A percentile compares a stretch with the other conserved stretches of the same genome.
These are phyloP conservation scores for Micromesistius poutassou DNA, from an alignment of 2,797 vertebrate species.

Conservation along the genomic window DNA sequence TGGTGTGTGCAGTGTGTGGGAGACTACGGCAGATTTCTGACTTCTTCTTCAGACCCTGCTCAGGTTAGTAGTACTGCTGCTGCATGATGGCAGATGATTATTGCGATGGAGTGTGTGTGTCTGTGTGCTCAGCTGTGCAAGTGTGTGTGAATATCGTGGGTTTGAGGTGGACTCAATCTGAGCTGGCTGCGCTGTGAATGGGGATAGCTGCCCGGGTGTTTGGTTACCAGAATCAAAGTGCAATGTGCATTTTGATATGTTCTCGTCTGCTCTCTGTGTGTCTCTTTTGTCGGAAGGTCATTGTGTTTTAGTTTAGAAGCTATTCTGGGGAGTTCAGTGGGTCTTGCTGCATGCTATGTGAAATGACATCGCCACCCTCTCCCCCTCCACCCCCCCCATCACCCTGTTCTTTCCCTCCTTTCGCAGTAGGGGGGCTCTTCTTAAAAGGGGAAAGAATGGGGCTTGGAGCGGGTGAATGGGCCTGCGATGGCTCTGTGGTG, in stretches of 20 bases:
- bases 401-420: constrained; percentile 40
- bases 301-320: neutral
- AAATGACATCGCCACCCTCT: constrained; percentile 39
- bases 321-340: constrained; percentile 24
- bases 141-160: constrained; percentile 4
- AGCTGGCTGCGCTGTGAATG: constrained; percentile 22
- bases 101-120: constrained; percentile 13
- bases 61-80: constrained; percentile 52
- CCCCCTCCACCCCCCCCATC: neutral
- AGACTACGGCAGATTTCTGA: constrained; percentile 15
- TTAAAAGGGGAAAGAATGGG: constrained; percentile 58
- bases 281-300: neutral
- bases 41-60: constrained; percentile 9
- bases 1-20: constrained; percentile 21
- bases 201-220: constrained; percentile 17
- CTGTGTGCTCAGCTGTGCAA: neutral
- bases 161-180: constrained; percentile 33
- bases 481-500: constrained; percentile 51
- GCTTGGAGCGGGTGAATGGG: constrained; percentile 59
- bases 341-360: constrained; percentile 25
- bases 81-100: neutral
- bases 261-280: neutral
- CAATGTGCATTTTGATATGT: neutral
- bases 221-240: neutral
- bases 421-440: constrained; percentile 40